A percentile compares a stretch with the other conserved stretches of the same genome.
Evolutionary conservation across 2,113 vertebrate genomes (phyloP).

Genomic region (Hippocampus guttulatus): DNA sequence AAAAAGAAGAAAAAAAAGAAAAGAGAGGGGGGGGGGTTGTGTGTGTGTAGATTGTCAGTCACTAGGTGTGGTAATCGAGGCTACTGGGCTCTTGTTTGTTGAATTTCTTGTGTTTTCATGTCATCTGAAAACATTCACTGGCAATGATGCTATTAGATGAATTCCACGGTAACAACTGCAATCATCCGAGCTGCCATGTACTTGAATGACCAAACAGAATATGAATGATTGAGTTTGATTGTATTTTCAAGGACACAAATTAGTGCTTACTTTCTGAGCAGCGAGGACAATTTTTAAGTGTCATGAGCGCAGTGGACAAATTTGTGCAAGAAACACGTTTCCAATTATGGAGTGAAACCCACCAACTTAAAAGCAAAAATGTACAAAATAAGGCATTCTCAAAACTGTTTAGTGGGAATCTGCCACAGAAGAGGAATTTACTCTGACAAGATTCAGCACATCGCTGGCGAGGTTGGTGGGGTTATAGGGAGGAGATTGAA

Average conservation of each 20-base stretch:
- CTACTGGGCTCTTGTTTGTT: neutral
- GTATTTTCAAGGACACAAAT: no score
- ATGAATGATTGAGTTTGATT: no score
- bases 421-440: conserved; percentile 29
- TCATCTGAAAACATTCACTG: neutral
- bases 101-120: neutral
- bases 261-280: neutral
- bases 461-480: conserved; percentile 9
- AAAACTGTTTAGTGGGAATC: conserved; percentile 6
- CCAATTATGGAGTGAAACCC: neutral
- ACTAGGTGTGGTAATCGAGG: neutral
- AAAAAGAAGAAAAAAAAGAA: no score
- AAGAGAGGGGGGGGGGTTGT: neutral
- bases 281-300: neutral
- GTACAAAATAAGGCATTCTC: neutral
- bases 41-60: neutral
- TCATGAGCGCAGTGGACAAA: neutral
- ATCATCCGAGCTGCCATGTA: neutral
- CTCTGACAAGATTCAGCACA: conserved; percentile 54
- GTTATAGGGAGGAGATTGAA: no score
- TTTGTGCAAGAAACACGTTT: neutral
- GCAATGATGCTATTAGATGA: neutral
- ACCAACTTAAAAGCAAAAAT: neutral
- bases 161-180: neutral
- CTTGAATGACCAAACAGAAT: neutral